Evolutionary conservation across 2,113 vertebrate genomes (phyloP).

Genomic region (Sceloporus undulatus): DNA sequence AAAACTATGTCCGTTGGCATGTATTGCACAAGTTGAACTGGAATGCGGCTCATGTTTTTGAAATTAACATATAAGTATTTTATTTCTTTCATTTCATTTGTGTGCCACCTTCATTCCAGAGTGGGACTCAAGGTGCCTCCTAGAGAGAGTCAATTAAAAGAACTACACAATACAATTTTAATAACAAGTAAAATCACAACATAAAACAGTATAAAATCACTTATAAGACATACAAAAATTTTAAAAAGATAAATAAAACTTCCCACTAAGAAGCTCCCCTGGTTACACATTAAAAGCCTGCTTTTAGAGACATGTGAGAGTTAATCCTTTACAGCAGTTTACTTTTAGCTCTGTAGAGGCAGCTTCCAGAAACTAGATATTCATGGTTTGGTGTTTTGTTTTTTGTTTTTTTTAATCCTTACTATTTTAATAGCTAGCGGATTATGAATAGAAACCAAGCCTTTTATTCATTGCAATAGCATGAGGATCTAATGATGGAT

Average conservation of each 20-base stretch:
- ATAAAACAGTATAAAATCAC: too few relatives aligned
- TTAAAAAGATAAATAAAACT: too few relatives aligned
- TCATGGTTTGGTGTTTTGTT: neutral
- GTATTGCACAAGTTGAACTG: neutral
- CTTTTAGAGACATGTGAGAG: neutral
- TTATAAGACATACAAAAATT: too few relatives aligned
- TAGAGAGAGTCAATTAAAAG: too few relatives aligned
- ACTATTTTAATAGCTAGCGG: neutral
- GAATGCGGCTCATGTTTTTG: neutral
- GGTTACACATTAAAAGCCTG: too few relatives aligned
- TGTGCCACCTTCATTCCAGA: too few relatives aligned
- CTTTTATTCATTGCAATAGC: neutral
- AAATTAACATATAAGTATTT: constrained; percentile 9
- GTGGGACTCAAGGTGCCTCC: too few relatives aligned
- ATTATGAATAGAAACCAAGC: neutral
- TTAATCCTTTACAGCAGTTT: neutral
- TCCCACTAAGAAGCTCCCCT: too few relatives aligned
- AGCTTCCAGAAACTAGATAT: neutral
- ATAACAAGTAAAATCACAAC: too few relatives aligned
- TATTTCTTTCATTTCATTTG: too few relatives aligned
- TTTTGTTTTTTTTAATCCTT: neutral
- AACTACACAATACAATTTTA: too few relatives aligned
- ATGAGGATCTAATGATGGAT: neutral
- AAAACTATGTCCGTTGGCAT: neutral
- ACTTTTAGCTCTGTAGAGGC: neutral